Conservation (phyloP, 2,797 vertebrate genomes). For the Graptemys geographica region DNA sequence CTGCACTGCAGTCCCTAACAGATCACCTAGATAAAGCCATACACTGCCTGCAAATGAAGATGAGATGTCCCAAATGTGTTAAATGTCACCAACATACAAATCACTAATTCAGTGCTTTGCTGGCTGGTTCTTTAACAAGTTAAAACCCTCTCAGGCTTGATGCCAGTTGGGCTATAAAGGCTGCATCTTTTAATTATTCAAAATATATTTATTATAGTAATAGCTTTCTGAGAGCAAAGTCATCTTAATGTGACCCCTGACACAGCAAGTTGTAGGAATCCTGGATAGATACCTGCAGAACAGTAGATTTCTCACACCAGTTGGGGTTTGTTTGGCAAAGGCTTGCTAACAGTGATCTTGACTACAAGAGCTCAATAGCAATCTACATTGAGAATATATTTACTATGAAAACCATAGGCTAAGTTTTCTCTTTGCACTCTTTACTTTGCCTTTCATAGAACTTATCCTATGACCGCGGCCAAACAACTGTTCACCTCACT, state of each 20-base stretch:
- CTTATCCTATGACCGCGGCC: constrained; percentile 14
- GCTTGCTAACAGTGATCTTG: constrained; percentile 27
- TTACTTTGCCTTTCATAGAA: background rate
- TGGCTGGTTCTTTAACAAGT: constrained; percentile 43
- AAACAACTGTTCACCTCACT: background rate
- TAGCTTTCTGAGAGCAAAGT: constrained; percentile 14
- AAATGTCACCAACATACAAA: constrained; percentile 46
- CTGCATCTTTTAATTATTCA: constrained; percentile 51
- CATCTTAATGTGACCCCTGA: constrained; percentile 42
- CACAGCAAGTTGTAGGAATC: constrained; percentile 6
- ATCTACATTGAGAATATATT: background rate
- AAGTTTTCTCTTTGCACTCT: background rate
- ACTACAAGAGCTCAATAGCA: background rate
- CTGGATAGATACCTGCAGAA: background rate
- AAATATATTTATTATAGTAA: constrained; percentile 63
- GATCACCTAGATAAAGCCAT: constrained; percentile 26
- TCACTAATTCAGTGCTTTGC: background rate
- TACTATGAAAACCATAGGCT: background rate
- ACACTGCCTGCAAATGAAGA: constrained; percentile 51
- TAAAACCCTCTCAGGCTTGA: background rate
- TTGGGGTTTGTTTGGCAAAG: background rate
- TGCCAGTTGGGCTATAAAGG: constrained; percentile 52
- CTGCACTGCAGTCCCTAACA: constrained; percentile 11
- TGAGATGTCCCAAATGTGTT: constrained; percentile 25
- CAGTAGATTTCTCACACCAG: constrained; percentile 16